phyloP scores from a whole-genome alignment of 2,888 invertebrate species.

The Emmelina monodactyla region DNA sequence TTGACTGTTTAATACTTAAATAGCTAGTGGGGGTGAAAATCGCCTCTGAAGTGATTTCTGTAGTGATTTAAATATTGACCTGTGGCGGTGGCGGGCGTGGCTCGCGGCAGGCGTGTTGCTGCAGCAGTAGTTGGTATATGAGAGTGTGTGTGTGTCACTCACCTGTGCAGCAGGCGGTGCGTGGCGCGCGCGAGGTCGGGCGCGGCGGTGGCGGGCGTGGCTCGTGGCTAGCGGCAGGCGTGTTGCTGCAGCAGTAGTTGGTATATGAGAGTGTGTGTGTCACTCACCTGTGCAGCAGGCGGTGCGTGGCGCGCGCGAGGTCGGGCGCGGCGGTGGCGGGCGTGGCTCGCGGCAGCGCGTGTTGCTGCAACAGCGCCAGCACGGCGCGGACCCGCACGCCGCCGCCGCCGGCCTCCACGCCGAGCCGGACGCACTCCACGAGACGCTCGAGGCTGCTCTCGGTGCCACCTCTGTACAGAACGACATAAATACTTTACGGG shows the following conservation, averaged over 20 bases:
- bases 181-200: conserved; percentile 46
- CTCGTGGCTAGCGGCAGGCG: conserved; percentile 34
- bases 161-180: conserved; percentile 45
- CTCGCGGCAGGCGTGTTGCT: conserved; percentile 29
- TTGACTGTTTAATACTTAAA: too few relatives aligned
- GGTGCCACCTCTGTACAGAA: conserved; percentile 58
- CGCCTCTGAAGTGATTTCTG: too few relatives aligned
- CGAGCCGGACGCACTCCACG: conserved; percentile 55
- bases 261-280: conserved; percentile 10
- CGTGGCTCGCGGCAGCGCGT: conserved; percentile 36
- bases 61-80: too few relatives aligned
- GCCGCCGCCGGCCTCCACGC: conserved; percentile 55
- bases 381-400: conserved; percentile 41
- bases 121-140: too few relatives aligned
- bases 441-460: conserved; percentile 59
- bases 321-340: conserved; percentile 29
- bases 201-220: conserved; percentile 26
- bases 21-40: too few relatives aligned
- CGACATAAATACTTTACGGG: too few relatives aligned
- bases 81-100: conserved; percentile 37
- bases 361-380: conserved; percentile 42
- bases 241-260: conserved; percentile 19
- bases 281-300: conserved; percentile 39
- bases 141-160: conserved; percentile 28
- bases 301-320: conserved; percentile 41